These are phyloP conservation scores for Lepetodrilus schrolli DNA, from an alignment of 2,888 invertebrate genomes.

Conservation along the genomic window DNA sequence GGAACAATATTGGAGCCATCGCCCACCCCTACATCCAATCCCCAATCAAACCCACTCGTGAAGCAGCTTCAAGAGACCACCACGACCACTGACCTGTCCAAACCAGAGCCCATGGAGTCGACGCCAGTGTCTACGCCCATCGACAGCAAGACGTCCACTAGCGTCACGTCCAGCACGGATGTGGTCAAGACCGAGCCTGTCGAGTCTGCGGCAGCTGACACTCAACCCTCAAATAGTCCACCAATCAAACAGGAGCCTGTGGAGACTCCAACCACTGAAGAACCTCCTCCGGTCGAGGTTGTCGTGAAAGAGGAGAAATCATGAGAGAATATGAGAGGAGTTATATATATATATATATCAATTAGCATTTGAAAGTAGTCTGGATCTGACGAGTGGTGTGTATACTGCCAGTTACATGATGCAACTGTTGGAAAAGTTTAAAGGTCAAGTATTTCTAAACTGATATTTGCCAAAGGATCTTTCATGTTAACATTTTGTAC, in stretches of 20 bases:
- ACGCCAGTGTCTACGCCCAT: neutral
- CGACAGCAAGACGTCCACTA: neutral
- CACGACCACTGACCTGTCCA: neutral
- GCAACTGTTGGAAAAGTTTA: no score
- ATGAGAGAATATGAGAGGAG: no score
- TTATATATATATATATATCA: no score
- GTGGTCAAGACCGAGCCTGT: neutral
- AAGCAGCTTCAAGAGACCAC: slow-evolving; percentile 36
- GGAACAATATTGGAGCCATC: slow-evolving; percentile 39
- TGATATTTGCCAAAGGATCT: no score
- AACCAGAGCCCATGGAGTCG: neutral
- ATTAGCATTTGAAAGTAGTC: no score
- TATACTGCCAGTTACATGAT: no score
- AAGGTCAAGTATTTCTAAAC: no score
- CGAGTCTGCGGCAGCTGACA: neutral
- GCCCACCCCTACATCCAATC: slow-evolving; percentile 37
- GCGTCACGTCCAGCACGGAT: neutral
- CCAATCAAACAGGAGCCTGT: neutral
- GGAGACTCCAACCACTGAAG: neutral
- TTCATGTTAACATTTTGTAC: no score
- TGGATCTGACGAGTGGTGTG: no score
- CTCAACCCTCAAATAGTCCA: neutral
- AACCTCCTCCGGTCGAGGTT: no score
- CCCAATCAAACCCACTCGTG: slow-evolving; percentile 40
- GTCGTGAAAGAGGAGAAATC: no score